A percentile compares a stretch with the other conserved stretches of the same genome.
phyloP scores from a whole-genome alignment of 2,797 vertebrate species.

The Rhinichthys osculus region DNA sequence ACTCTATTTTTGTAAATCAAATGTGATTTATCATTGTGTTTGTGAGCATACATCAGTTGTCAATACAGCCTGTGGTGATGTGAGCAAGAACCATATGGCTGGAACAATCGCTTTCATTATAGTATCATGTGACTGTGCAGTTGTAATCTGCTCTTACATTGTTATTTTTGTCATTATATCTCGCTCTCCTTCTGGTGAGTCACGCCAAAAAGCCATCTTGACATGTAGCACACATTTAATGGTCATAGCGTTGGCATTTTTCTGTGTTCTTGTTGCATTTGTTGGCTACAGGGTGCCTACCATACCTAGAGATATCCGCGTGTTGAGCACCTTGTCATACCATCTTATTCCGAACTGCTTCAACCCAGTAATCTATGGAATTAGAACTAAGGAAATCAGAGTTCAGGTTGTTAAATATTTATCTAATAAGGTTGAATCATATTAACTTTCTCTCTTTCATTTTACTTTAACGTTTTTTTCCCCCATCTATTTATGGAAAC shows the following conservation, averaged over 20 bases:
- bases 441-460: background rate
- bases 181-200: conserved; percentile 57
- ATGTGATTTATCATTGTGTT: conserved; percentile 65
- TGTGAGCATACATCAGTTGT: conserved; percentile 70
- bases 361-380: conserved; percentile 63
- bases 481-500: background rate
- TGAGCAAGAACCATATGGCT: conserved; percentile 55
- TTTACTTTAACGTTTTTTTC: background rate
- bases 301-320: conserved; percentile 40
- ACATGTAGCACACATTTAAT: conserved; percentile 65
- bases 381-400: conserved; percentile 62
- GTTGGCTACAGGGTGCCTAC: conserved; percentile 40
- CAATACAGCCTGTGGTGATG: conserved; percentile 63
- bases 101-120: conserved; percentile 59
- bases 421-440: background rate
- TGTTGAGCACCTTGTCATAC: conserved; percentile 47
- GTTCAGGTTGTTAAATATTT: conserved; percentile 39
- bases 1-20: conserved; percentile 63
- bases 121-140: conserved; percentile 56
- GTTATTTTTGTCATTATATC: conserved; percentile 57
- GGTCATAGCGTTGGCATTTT: conserved; percentile 62
- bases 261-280: conserved; percentile 22
- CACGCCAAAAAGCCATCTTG: conserved; percentile 62
- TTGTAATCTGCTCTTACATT: conserved; percentile 63
- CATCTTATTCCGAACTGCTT: conserved; percentile 53